Percentiles rank a stretch among this genome's conserved stretches.
phyloP scores from a whole-genome alignment of 2,113 vertebrate genomes.

The Limanda limanda region DNA sequence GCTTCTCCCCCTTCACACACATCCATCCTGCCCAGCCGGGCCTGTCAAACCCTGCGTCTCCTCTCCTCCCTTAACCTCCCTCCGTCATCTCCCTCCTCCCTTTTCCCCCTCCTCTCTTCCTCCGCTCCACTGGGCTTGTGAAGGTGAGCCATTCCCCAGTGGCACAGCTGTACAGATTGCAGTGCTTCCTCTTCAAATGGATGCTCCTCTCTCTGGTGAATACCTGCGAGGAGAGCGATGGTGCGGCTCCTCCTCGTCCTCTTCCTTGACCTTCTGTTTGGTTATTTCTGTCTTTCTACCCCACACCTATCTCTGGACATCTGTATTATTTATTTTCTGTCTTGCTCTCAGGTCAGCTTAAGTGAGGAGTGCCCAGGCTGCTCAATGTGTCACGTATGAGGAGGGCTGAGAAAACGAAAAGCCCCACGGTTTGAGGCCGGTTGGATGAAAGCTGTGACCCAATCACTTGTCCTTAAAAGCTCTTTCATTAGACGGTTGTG shows the following conservation, averaged over 20 bases:
- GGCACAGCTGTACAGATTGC: constrained; percentile 75
- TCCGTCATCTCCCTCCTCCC: not conserved
- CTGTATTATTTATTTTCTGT: constrained; percentile 42
- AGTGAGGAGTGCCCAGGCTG: not conserved
- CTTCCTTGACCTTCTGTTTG: constrained; percentile 7
- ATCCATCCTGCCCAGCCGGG: constrained; percentile 67
- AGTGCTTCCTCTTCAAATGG: constrained; percentile 66
- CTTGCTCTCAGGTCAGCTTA: constrained; percentile 34
- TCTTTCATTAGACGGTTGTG: constrained; percentile 38
- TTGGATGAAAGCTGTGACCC: constrained; percentile 56
- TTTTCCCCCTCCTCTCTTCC: constrained; percentile 45
- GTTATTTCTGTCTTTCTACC: constrained; percentile 33
- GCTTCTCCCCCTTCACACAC: constrained; percentile 67
- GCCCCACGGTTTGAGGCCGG: constrained; percentile 39
- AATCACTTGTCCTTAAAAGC: constrained; percentile 54
- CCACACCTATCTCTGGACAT: constrained; percentile 3
- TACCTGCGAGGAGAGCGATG: constrained; percentile 34
- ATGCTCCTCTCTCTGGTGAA: constrained; percentile 51
- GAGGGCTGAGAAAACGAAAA: constrained; percentile 26
- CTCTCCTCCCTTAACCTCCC: constrained; percentile 8
- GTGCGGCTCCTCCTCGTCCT: not conserved
- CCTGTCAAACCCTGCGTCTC: constrained; percentile 61
- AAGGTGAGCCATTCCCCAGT: constrained; percentile 78
- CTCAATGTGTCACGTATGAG: constrained; percentile 18
- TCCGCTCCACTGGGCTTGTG: constrained; percentile 71